These are phyloP conservation scores for Furnarius figulus DNA, from an alignment of 2,113 vertebrate genomes.

Conservation along the genomic window DNA sequence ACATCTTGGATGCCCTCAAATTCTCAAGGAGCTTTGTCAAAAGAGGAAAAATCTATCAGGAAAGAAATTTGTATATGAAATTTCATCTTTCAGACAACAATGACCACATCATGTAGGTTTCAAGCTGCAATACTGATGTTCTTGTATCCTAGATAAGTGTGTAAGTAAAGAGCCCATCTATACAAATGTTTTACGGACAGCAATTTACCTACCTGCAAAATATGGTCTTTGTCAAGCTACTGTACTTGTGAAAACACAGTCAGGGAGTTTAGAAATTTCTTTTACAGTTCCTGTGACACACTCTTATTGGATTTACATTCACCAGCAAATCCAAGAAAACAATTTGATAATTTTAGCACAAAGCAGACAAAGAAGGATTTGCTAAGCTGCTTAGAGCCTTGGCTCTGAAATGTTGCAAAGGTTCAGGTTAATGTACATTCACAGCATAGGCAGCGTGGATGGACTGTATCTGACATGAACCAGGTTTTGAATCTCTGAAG, in stretches of 20 bases:
- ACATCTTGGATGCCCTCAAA: neutral
- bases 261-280: neutral
- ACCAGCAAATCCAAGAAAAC: conserved; percentile 63
- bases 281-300: conserved; percentile 24
- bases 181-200: neutral
- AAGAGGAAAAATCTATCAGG: neutral
- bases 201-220: neutral
- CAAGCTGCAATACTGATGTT: neutral
- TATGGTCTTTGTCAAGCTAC: neutral
- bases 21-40: neutral
- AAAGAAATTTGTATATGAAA: neutral
- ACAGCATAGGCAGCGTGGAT: neutral
- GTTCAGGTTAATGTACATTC: neutral
- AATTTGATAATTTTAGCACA: conserved; percentile 74
- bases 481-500: neutral
- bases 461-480: neutral
- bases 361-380: conserved; percentile 65
- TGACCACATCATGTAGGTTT: neutral
- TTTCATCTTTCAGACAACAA: neutral
- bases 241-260: neutral
- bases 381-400: conserved; percentile 63
- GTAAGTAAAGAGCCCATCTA: neutral
- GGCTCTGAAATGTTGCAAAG: conserved; percentile 17
- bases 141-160: neutral
- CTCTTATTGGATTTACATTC: conserved; percentile 67